Percentiles rank a stretch among this genome's conserved stretches.
These are phyloP conservation scores for Drosophila subpulchrella DNA, from an alignment of 1,140 invertebrate genomes.

Conservation along the genomic window DNA sequence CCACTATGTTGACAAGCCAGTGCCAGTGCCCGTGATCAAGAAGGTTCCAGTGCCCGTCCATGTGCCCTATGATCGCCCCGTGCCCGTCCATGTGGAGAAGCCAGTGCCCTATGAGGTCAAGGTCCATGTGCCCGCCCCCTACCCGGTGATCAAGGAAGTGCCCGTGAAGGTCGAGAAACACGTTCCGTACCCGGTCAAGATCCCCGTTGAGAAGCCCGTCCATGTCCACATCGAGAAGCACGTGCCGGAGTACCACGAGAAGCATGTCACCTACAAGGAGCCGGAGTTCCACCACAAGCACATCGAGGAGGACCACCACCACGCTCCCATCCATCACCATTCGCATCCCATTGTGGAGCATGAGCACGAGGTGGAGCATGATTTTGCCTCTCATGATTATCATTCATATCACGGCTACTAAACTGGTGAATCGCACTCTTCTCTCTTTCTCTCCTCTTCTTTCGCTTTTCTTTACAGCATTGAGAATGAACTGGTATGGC, in stretches of 20 bases:
- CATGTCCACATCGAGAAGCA: constrained; percentile 85
- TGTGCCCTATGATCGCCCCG: constrained; percentile 87
- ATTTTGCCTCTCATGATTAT: constrained; percentile 77
- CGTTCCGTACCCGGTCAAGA: constrained; percentile 86
- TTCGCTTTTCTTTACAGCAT: constrained; percentile 75
- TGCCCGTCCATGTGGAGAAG: constrained; percentile 87
- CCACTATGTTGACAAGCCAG: constrained; percentile 88
- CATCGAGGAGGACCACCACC: constrained; percentile 75
- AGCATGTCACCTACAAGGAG: constrained; percentile 81
- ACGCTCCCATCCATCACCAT: constrained; percentile 69
- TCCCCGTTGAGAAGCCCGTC: constrained; percentile 85
- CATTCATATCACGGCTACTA: constrained; percentile 77
- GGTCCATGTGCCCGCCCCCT: constrained; percentile 86
- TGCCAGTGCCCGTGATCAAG: constrained; percentile 87
- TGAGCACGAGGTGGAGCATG: constrained; percentile 80
- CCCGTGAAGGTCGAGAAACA: constrained; percentile 86
- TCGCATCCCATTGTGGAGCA: constrained; percentile 73
- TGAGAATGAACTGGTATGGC: constrained; percentile 69
- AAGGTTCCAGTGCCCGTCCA: constrained; percentile 86
- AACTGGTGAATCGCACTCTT: constrained; percentile 72
- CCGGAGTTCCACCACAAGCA: constrained; percentile 81
- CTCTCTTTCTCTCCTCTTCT: constrained; percentile 56
- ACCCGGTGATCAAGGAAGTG: constrained; percentile 85
- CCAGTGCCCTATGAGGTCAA: constrained; percentile 87
- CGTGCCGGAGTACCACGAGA: constrained; percentile 80